A percentile compares a stretch with the other conserved stretches of the same genome.
Evolutionary conservation across 2,888 invertebrate species (phyloP).

Genomic region (Neria commutata): DNA sequence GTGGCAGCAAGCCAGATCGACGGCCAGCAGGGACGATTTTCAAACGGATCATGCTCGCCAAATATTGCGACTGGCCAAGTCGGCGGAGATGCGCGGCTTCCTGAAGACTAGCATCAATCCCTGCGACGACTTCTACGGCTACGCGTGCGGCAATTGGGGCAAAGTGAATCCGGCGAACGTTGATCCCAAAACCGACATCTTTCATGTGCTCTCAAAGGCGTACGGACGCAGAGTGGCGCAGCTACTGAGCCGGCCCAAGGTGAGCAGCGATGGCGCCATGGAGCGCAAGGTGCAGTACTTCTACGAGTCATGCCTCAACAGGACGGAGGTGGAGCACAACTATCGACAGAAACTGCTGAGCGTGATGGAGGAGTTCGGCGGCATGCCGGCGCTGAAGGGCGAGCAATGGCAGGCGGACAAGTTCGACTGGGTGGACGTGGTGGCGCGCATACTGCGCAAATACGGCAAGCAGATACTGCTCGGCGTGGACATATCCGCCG

Average conservation of each 20-base stretch:
- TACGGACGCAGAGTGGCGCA: conserved; percentile 43
- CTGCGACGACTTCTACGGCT: conserved; percentile 51
- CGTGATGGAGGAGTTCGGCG: conserved; percentile 49
- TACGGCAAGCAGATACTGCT: conserved; percentile 50
- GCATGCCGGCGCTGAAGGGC: conserved; percentile 52
- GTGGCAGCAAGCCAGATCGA: conserved; percentile 22
- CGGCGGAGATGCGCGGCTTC: conserved; percentile 48
- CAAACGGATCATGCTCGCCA: conserved; percentile 39
- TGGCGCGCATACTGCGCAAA: conserved; percentile 44
- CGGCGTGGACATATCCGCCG: conserved; percentile 43
- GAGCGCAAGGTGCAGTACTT: conserved; percentile 54
- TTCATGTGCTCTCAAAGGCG: conserved; percentile 37
- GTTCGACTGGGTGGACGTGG: conserved; percentile 49
- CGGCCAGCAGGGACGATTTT: conserved; percentile 28
- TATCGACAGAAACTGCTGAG: conserved; percentile 37
- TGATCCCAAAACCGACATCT: conserved; percentile 32
- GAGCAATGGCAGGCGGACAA: conserved; percentile 42
- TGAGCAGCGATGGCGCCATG: conserved; percentile 43
- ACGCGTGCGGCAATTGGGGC: conserved; percentile 54
- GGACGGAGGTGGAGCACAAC: conserved; percentile 9
- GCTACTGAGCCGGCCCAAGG: conserved; percentile 38
- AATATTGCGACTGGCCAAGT: conserved; percentile 48
- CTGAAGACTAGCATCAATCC: conserved; percentile 41
- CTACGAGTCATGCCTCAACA: conserved; percentile 52
- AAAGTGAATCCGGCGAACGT: conserved; percentile 40